These are phyloP conservation scores for Temnothorax nylanderi DNA, from an alignment of 1,140 invertebrate species.

Conservation along the genomic window DNA sequence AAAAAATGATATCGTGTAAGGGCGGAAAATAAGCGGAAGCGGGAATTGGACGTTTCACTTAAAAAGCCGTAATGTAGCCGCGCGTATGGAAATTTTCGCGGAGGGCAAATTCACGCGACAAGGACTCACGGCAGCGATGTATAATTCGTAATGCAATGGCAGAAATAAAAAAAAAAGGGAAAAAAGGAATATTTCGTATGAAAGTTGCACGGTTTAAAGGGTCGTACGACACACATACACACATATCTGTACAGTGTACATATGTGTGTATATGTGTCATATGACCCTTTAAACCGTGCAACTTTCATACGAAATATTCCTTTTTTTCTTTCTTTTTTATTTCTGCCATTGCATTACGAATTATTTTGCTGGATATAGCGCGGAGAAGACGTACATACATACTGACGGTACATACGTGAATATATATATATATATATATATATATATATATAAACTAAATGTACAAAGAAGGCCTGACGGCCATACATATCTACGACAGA, in stretches of 20 bases:
- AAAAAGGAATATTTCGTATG: constrained; percentile 12
- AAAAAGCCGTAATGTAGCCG: constrained; percentile 48
- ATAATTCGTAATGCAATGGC: constrained; percentile 54
- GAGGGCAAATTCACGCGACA: constrained; percentile 42
- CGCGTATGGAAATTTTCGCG: constrained; percentile 40
- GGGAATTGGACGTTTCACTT: constrained; percentile 42
- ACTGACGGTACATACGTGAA: neutral
- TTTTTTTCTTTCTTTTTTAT: neutral
- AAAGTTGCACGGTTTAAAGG: constrained; percentile 51
- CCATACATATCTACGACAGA: constrained; percentile 37
- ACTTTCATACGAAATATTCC: constrained; percentile 39
- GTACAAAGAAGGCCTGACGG: constrained; percentile 20
- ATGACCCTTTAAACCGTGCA: constrained; percentile 41
- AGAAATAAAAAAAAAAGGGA: constrained; percentile 7
- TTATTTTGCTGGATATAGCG: constrained; percentile 46
- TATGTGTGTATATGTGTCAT: neutral
- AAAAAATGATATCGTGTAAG: constrained; percentile 20
- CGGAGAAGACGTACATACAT: constrained; percentile 23
- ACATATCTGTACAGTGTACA: neutral
- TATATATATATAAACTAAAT: constrained; percentile 22
- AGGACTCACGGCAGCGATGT: neutral
- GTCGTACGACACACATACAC: neutral
- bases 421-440: neutral
- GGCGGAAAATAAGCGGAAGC: constrained; percentile 25
- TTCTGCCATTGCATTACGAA: constrained; percentile 55